Conservation (phyloP, 2,113 vertebrate species). For the Genyomyrus donnyi region DNA sequence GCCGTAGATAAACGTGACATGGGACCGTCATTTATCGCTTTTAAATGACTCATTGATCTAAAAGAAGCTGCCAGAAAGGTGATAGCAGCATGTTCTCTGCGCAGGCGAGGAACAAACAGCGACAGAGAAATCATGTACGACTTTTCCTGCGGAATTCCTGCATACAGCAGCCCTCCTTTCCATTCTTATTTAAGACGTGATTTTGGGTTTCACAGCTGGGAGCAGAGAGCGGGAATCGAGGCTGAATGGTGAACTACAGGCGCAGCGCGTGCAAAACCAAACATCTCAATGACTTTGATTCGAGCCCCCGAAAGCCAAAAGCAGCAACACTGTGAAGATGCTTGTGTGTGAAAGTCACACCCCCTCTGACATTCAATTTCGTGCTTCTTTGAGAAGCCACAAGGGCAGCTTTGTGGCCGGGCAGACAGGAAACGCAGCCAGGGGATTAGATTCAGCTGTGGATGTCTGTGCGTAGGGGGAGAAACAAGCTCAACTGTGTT, state of each 20-base stretch:
- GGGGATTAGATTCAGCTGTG: slow-evolving; percentile 9
- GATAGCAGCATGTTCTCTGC: neutral
- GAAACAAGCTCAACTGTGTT: slow-evolving; percentile 15
- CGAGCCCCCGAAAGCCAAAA: neutral
- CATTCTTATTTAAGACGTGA: slow-evolving; percentile 1
- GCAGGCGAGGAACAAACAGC: no score
- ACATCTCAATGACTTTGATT: neutral
- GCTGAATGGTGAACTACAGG: neutral
- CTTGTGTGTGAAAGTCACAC: neutral
- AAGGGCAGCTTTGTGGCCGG: neutral
- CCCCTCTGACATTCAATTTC: neutral
- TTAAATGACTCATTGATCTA: neutral
- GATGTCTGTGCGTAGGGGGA: neutral
- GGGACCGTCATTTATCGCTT: neutral
- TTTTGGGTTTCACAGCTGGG: neutral
- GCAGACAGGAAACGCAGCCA: slow-evolving; percentile 9
- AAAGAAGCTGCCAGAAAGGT: neutral
- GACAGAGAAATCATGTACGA: neutral
- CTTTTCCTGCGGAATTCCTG: neutral
- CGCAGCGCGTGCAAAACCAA: neutral
- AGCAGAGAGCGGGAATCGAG: neutral
- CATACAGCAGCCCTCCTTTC: neutral
- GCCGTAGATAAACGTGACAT: neutral
- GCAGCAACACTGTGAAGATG: neutral
- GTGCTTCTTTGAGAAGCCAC: slow-evolving; percentile 3